phyloP scores from a whole-genome alignment of 2,888 invertebrate genomes.

The Diarsia brunnea region DNA sequence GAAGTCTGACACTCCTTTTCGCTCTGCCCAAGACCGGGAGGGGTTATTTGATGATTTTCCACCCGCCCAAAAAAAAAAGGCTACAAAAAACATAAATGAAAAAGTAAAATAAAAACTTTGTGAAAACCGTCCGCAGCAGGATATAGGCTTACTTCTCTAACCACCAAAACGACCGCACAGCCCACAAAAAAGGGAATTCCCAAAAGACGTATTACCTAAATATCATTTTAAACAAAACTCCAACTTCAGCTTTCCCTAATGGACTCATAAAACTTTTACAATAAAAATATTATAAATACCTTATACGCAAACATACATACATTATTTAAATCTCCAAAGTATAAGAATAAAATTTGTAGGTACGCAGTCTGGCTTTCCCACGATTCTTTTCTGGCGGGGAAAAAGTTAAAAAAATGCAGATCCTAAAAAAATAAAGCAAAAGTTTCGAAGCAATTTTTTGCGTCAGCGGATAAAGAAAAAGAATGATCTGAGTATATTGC shows the following conservation, averaged over 20 bases:
- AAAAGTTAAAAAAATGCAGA: constrained; percentile 64
- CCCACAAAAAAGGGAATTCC: not conserved
- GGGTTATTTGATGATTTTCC: too few species aligned
- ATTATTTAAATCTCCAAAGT: constrained; percentile 48
- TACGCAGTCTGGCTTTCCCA: constrained; percentile 45
- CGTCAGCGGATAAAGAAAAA: constrained; percentile 67
- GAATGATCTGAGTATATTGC: constrained; percentile 66
- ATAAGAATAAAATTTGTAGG: constrained; percentile 41
- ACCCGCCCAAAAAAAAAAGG: too few species aligned
- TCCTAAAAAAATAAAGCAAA: constrained; percentile 60
- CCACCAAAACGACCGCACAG: too few species aligned
- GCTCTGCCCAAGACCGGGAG: too few species aligned
- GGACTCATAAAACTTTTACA: constrained; percentile 52
- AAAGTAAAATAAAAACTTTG: not conserved
- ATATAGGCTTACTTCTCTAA: not conserved
- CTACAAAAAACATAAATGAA: not conserved
- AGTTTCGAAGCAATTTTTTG: constrained; percentile 70
- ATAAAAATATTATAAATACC: constrained; percentile 42
- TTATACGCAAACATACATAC: constrained; percentile 46
- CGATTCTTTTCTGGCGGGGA: constrained; percentile 37
- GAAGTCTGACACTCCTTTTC: too few species aligned
- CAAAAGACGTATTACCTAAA: constrained; percentile 26
- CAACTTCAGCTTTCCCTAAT: constrained; percentile 23
- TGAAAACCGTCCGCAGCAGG: accelerated
- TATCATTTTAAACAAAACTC: constrained; percentile 16